These are phyloP conservation scores for Myxocyprinus asiaticus DNA, from an alignment of 2,113 vertebrate genomes.

Conservation along the genomic window DNA sequence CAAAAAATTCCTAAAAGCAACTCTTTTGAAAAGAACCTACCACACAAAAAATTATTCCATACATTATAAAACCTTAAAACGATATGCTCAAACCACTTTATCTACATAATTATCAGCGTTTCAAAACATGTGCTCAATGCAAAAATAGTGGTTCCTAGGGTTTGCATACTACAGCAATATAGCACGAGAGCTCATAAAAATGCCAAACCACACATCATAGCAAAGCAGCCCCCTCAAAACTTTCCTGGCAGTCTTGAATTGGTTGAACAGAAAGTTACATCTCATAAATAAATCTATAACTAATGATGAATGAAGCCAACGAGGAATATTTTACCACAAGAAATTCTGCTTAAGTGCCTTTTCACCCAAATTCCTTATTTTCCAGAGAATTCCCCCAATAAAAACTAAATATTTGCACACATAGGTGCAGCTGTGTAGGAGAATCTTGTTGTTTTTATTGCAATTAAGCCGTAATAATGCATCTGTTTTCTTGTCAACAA, in stretches of 20 bases:
- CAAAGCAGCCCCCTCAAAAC: slow-evolving; percentile 17
- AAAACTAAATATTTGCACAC: slow-evolving; percentile 16
- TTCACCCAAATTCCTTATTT: slow-evolving; percentile 1
- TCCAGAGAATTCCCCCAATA: neutral
- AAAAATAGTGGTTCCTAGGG: slow-evolving; percentile 10
- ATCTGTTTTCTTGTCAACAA: neutral
- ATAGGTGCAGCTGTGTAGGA: neutral
- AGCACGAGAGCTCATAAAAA: slow-evolving; percentile 12
- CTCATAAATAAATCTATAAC: slow-evolving; percentile 13
- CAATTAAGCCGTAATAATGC: neutral
- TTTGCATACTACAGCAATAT: neutral
- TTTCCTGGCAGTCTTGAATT: neutral
- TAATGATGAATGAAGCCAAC: slow-evolving; percentile 14
- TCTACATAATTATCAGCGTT: neutral
- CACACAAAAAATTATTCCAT: neutral
- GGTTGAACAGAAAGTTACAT: slow-evolving; percentile 29
- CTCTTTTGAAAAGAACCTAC: slow-evolving; percentile 22
- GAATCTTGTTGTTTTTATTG: neutral
- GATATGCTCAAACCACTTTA: slow-evolving; percentile 16
- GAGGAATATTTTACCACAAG: slow-evolving; percentile 15
- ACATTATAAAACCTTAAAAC: slow-evolving; percentile 23
- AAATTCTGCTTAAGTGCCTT: neutral
- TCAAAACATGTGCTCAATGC: neutral
- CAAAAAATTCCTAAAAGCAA: neutral
- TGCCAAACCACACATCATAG: neutral